Conservation (phyloP, 2,797 vertebrate genomes). For the Cryptoblepharus egeriae region DNA sequence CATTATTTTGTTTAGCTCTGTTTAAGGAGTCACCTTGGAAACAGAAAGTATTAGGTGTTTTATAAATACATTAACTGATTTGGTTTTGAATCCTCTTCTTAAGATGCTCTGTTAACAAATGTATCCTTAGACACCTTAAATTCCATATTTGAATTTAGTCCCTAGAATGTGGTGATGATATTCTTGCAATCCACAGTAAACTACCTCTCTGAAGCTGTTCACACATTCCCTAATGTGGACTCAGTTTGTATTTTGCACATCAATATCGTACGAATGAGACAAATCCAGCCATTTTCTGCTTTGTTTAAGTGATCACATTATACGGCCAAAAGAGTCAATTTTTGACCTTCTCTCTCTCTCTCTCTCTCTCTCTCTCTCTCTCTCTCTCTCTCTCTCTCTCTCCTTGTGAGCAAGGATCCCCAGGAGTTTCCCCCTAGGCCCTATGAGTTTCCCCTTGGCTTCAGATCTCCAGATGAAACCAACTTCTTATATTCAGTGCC, state of each 20-base stretch:
- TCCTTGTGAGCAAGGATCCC: too few species aligned
- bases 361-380: too few species aligned
- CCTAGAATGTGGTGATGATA: neutral
- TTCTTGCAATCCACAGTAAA: neutral
- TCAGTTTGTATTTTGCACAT: neutral
- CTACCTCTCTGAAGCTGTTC: neutral
- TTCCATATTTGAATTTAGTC: neutral
- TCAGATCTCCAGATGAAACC: neutral
- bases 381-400: too few species aligned
- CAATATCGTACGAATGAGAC: neutral
- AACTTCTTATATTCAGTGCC: neutral
- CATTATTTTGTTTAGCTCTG: conserved; percentile 75
- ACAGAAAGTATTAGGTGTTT: conserved; percentile 69
- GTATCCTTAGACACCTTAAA: neutral
- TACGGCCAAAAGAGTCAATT: neutral
- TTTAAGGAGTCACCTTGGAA: conserved; percentile 79
- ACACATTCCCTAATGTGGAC: neutral
- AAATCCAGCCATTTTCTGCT: neutral
- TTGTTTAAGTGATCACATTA: neutral
- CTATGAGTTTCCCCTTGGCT: neutral
- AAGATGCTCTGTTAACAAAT: conserved; percentile 29
- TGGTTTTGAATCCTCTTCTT: conserved; percentile 48
- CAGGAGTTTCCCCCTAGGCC: neutral
- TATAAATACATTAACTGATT: conserved; percentile 61
- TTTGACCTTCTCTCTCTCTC: too few species aligned